Evolutionary conservation across 2,113 vertebrate genomes (phyloP), one percentile per base, ranked within the genome.

Genomic region (Microcebus tavaratra): DNA sequence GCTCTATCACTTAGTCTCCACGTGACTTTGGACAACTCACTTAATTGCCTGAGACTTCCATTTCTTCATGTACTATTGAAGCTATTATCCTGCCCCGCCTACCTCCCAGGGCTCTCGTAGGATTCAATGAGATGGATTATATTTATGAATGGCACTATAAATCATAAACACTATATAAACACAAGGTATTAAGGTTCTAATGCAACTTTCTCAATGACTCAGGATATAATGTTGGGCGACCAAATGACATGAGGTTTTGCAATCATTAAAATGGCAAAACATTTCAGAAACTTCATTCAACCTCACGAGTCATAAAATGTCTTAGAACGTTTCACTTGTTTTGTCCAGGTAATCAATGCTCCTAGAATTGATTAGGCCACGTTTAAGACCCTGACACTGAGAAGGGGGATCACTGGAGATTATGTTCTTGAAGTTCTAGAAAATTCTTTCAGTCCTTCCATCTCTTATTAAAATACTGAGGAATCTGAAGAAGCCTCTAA

Each of bases 321-420:
- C 73, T 81, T 92, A 83, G 50, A 94, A 48, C 4, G 63, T 45
- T 85, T 88, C 31, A 67, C 81, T 82, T 95, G 15, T 31, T 88
- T 86, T 90, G 36, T 75, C 65, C 42, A 65, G 81, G 50, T 80
- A 81, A 88, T 87, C 20, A 82, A 8, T 91, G 31, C 11, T 93
- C 85, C 29, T 76, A 78, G 59, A 70, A 78, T 18, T 11, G 6
- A 92, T 67, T 61, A 48, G 13, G 9, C 27, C 55, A 70, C 36
- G 14, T 94, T 92, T 72, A 76, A 96, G 79, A 92, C 91, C 88
- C 88, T 86, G 61, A 90, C 12, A 15, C 65, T 80, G 31, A 92
- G 8, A 87, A 83, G 29, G 17, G 34, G 53, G 20, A 55, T 82
- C 68, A 84, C 34, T 83, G 21, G 85, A 55, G 18, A 87, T 34